Base-by-base conservation (phyloP, 2,113 vertebrate genomes). In the Malurus alboscapulatus region DNA sequence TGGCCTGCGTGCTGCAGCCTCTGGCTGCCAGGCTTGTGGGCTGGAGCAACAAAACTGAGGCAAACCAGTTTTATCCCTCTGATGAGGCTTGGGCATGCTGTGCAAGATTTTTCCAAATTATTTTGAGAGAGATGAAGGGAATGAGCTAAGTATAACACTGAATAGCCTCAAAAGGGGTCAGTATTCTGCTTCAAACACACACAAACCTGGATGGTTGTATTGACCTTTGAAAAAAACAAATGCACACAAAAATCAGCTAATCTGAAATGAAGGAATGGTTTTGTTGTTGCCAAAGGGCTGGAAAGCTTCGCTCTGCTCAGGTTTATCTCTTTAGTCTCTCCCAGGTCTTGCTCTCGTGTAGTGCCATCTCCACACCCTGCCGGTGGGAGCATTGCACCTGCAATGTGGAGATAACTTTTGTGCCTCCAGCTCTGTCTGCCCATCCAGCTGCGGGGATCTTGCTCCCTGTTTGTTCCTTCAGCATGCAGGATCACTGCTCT, bases 21-120 rank as follows among this genome's bases (percentile, higher is more conserved):
- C n/a, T 0, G 0, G 19, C 42, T 7, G 0, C n/a, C 59, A 73
- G 34, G 34, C 7, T 2, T 1, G 6, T 12, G 62, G 63, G 32
- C 58, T n/a, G 32, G 21, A 81, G 65, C 32, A 73, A 25, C 18
- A 32, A 44, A 63, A 16, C 1, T 6, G 5, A 62, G 30, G 59
- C n/a, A 72, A 66, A 76, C 11, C 12, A 29, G 36, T 82, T 82
- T 50, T 45, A 59, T 36, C 19, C 32, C 9, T 9, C 18, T 1
- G 1, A 11, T 7, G 54, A 44, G 34, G 8, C 22, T 45, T 76
- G 68, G 44, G 21, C 38, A 20, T 0, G 2, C 15, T 79, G 63
- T 62, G 16, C 25, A 63, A 73, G 54, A 38, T 55, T 68, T 73
- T 92, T 36, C 17, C 14, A 22, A 13, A 20, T 74, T 57, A 53